Base-by-base conservation (phyloP, 1,140 invertebrate species). In the Drosophila lini region DNA sequence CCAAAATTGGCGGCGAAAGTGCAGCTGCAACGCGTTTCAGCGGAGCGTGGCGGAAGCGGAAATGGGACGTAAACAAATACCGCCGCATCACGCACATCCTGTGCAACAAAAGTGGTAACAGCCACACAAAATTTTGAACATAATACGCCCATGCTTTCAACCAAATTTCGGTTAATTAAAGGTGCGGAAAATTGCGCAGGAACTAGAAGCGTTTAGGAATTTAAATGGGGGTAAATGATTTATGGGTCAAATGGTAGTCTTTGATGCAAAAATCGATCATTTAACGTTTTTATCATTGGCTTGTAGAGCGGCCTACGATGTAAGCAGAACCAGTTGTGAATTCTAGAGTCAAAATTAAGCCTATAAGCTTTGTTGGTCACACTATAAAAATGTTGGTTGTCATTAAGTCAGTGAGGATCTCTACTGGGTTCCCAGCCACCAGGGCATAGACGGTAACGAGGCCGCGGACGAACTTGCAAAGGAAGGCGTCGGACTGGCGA, bases 61-160 rank as follows among this genome's bases (percentile, higher is more conserved):
- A 86, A 82, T 80, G 76, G 78, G 83, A 86, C 52, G 68, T 77
- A 80, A 74, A 88, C 86, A 88, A 86, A 83, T 77, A 63, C 77
- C 48, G 79, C 48, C 57, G 48, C 65, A 53, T 56, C 83, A 86
- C 83, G 82, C 82, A 86, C 67, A 86, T 88, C 60, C 59, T 42
- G 57, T 19, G 15, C 64, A 80, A 73, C 63, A 62, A 74, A 65
- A 55, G 34, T 63, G 55, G 47, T 19, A 69, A 38, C 31, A 52
- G 22, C 19, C 34, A 41, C 28, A 57, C 63, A 40, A 40, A 52
- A 52, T 67, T 65, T 48, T 9, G 19, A 38, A 28, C 19, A 19
- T 40, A 52, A 25, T 34, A 34, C 32, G 11, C 25, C 7, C 15
- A 16, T 6, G 40, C 22, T 13, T 0, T 13, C 42, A 44, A n/a